These are phyloP conservation scores for Morelia viridis DNA, from an alignment of 2,797 vertebrate genomes.

Conservation along the genomic window DNA sequence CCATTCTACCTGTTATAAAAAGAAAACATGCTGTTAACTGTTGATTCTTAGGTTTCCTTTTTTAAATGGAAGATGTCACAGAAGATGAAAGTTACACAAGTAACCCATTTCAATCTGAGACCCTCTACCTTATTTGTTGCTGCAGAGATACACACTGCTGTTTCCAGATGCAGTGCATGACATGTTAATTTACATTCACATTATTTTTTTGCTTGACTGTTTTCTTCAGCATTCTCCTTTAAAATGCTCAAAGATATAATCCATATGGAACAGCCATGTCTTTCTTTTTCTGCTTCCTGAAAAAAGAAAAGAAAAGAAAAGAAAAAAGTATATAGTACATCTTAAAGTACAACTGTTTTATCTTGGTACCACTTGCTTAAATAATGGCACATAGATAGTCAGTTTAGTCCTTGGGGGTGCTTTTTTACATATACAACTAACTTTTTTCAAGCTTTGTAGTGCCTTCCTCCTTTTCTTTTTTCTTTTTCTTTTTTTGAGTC, in stretches of 20 bases:
- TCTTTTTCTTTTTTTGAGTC: slow-evolving; percentile 44
- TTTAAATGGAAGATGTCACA: background rate
- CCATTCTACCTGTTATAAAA: background rate
- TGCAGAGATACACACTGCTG: slow-evolving; percentile 11
- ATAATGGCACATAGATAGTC: slow-evolving; percentile 53
- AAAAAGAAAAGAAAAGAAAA: slow-evolving; percentile 4
- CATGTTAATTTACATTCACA: slow-evolving; percentile 44
- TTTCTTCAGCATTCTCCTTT: slow-evolving; percentile 33
- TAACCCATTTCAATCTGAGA: background rate
- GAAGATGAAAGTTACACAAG: background rate
- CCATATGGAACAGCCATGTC: slow-evolving; percentile 44
- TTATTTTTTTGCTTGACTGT: slow-evolving; percentile 11
- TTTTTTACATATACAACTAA: slow-evolving; percentile 19
- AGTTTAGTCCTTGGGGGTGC: slow-evolving; percentile 55
- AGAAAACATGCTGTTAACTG: background rate
- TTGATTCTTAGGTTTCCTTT: background rate
- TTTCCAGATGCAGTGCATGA: slow-evolving; percentile 31
- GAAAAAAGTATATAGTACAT: slow-evolving; percentile 29
- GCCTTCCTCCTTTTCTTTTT: background rate
- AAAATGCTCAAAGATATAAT: slow-evolving; percentile 30
- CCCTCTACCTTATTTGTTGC: background rate
- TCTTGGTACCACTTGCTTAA: slow-evolving; percentile 48
- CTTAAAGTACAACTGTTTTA: slow-evolving; percentile 40
- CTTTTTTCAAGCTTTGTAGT: slow-evolving; percentile 39
- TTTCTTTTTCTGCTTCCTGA: slow-evolving; percentile 21